Base-by-base conservation (phyloP, 2,888 invertebrate species). In the Andrena praecox region DNA sequence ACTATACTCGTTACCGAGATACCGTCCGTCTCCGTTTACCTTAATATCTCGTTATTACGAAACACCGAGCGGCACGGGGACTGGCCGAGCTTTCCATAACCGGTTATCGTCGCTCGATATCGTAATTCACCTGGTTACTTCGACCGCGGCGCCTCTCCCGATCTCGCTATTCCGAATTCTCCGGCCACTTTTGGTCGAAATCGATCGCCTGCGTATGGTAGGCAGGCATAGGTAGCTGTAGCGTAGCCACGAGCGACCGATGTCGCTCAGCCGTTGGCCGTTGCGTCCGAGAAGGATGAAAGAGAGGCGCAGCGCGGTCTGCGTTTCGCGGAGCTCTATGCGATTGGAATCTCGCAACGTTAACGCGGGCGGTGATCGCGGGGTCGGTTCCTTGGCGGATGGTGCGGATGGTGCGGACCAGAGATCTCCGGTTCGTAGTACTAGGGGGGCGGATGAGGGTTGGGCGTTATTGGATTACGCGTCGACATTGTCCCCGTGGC, bases 391-490 rank as follows among this genome's bases (percentile, higher is more conserved):
- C 56, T 56, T 12, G 56, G 56, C 27, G 10, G 56, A 33, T 6
- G 7, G 6, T 52, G 27, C 31, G 42, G 31, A 31, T 8, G 52
- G 12, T 56, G 48, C 2, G 3, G 27, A 33, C 24, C 2, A 16
- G 20, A 10, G 31, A 3, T 50, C 31, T 50, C 33, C 20, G 70
- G n/a, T 33, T 62, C 27, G 52, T 42, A 5, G 52, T 42, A 5
- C 42, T 42, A 20, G 33, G 50, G 67, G 76, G 59, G 62, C 63
- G 66, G 70, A 67, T 71, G 76, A 72, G 79, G 82, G 83, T 67
- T 63, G 35, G 86, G 86, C 84, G 88, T 92, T 92, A 92, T 92
- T 92, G 92, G 92, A 92, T 92, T 91, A 92, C 91, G 90, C 91
- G 88, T 24, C 29, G 56, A 78, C 77, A 89, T 89, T 89, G 87